Percentiles rank a stretch among this genome's conserved stretches.
These are phyloP conservation scores for Ibidorhyncha struthersii DNA, from an alignment of 2,113 vertebrate genomes.

Conservation along the genomic window DNA sequence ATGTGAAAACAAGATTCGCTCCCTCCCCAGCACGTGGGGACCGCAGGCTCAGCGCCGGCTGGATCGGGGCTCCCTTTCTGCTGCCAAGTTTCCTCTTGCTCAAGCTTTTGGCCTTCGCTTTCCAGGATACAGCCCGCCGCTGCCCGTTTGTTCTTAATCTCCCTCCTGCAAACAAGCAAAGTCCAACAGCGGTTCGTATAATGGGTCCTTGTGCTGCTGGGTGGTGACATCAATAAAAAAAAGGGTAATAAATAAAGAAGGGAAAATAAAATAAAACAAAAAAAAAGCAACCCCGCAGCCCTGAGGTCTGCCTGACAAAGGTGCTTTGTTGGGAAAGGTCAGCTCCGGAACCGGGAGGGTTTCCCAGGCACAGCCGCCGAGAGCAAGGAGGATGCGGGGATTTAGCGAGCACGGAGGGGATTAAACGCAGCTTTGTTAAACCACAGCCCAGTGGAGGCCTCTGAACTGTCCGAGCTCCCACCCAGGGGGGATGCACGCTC, in stretches of 20 bases:
- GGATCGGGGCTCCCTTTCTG: rapidly evolving
- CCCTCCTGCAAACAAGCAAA: constrained; percentile 7
- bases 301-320: neutral
- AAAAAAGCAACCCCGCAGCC: neutral
- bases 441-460: neutral
- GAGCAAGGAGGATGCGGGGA: neutral
- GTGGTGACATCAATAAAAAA: neutral
- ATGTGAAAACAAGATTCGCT: neutral
- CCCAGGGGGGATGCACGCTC: neutral
- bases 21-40: neutral
- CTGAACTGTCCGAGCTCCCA: neutral
- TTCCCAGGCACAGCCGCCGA: neutral
- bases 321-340: constrained; percentile 40
- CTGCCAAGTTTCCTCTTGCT: neutral
- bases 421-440: neutral
- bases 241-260: neutral
- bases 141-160: neutral
- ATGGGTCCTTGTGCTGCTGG: neutral
- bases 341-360: neutral
- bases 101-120: neutral
- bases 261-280: neutral
- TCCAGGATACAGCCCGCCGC: neutral
- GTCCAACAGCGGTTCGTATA: neutral
- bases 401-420: neutral
- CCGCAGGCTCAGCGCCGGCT: rapidly evolving